Evolutionary conservation across 2,113 vertebrate genomes (phyloP).

Genomic region (Perca schrenkii): DNA sequence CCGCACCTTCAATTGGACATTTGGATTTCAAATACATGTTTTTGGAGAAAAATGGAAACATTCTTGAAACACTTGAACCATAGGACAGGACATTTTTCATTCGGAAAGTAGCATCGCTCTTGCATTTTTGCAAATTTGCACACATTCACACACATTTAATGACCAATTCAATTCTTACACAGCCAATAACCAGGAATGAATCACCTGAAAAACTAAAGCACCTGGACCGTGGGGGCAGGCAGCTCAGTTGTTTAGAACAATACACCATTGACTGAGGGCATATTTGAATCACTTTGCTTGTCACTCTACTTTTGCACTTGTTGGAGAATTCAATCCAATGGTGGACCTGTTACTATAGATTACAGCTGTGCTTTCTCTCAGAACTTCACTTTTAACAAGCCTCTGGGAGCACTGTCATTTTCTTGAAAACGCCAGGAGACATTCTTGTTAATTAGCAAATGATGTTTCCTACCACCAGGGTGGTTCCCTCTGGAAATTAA

Average conservation of each 20-base stretch:
- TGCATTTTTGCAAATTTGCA: neutral
- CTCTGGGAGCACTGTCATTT: conserved; percentile 62
- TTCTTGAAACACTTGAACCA: neutral
- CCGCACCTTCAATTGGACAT: neutral
- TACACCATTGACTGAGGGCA: neutral
- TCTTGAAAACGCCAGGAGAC: conserved; percentile 74
- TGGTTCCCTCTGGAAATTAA: conserved; percentile 79
- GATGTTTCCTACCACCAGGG: conserved; percentile 64
- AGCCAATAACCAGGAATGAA: neutral
- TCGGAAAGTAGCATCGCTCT: neutral
- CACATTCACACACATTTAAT: too few relatives aligned
- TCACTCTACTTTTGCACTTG: neutral
- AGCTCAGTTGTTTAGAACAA: neutral
- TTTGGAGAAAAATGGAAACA: neutral
- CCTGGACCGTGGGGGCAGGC: neutral
- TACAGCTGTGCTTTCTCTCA: conserved; percentile 50
- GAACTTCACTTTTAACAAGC: conserved; percentile 56
- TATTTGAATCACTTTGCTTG: neutral
- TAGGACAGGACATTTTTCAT: neutral
- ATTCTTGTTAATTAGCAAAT: conserved; percentile 78
- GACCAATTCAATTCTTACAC: neutral
- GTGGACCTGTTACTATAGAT: conserved; percentile 2
- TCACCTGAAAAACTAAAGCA: neutral
- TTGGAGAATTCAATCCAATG: conserved; percentile 11
- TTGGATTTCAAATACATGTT: neutral